A percentile compares a stretch with the other conserved stretches of the same genome.
Conservation (phyloP, 2,113 vertebrate species). For the Anser cygnoides region DNA sequence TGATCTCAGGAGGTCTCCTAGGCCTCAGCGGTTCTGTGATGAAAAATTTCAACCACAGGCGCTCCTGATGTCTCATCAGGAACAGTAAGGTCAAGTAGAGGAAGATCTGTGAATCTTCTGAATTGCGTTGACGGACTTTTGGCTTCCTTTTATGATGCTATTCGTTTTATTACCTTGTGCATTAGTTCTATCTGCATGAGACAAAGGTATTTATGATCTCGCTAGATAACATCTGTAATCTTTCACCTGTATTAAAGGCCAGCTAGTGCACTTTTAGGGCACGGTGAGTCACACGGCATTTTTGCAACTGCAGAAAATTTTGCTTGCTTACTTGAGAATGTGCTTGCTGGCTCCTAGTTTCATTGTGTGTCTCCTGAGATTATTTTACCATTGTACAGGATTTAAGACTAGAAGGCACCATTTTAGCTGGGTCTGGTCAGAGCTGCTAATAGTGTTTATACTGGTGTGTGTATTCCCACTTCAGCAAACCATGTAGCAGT, state of each 20-base stretch:
- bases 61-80: not conserved
- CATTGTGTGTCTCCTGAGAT: not conserved
- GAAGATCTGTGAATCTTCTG: not conserved
- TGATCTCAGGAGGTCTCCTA: not conserved
- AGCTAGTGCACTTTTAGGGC: not conserved
- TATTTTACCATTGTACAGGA: not conserved
- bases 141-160: not conserved
- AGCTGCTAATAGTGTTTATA: not conserved
- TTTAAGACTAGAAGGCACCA: not conserved
- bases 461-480: not conserved
- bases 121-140: not conserved
- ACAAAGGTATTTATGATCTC: conserved; percentile 20
- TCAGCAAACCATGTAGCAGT: not conserved
- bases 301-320: not conserved
- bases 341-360: not conserved
- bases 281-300: not conserved
- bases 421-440: not conserved
- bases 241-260: not conserved
- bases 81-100: not conserved
- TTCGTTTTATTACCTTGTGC: not conserved
- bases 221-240: not conserved
- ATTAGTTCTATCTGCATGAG: not conserved
- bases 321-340: not conserved
- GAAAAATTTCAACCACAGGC: not conserved
- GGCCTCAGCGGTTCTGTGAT: not conserved